Conservation (phyloP, 2,113 vertebrate genomes). For the Callocephalon fimbriatum region DNA sequence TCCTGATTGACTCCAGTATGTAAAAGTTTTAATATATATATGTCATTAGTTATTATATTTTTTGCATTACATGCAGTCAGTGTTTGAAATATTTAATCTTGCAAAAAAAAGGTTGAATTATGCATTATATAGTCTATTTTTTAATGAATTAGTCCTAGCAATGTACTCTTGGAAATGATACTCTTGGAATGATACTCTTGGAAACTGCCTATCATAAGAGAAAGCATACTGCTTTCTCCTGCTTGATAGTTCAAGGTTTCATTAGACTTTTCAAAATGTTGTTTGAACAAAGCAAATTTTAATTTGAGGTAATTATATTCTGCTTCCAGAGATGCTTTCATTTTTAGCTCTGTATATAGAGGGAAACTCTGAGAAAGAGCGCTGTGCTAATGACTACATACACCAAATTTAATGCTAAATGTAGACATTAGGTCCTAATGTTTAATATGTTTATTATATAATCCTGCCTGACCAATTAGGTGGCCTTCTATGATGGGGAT, state of each 20-base stretch:
- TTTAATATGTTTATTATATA: no score
- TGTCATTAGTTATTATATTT: neutral
- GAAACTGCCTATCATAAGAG: neutral
- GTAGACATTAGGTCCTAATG: neutral
- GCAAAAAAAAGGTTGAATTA: neutral
- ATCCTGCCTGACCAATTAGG: no score
- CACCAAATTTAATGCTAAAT: neutral
- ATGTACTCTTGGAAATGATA: neutral
- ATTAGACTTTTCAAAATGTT: neutral
- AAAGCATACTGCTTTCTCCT: neutral
- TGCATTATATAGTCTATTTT: neutral
- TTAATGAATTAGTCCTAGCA: neutral
- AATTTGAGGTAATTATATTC: neutral
- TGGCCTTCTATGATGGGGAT: no score
- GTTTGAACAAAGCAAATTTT: neutral
- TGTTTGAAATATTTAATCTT: neutral
- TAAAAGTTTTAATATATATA: neutral
- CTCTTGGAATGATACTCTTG: neutral
- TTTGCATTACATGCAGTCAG: neutral
- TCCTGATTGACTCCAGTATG: neutral
- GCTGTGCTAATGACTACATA: neutral
- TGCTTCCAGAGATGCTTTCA: neutral
- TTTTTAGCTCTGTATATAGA: neutral
- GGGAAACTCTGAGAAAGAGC: neutral
- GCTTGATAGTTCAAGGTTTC: neutral